phyloP scores from a whole-genome alignment of 2,113 vertebrate genomes.

The Paralichthys olivaceus region DNA sequence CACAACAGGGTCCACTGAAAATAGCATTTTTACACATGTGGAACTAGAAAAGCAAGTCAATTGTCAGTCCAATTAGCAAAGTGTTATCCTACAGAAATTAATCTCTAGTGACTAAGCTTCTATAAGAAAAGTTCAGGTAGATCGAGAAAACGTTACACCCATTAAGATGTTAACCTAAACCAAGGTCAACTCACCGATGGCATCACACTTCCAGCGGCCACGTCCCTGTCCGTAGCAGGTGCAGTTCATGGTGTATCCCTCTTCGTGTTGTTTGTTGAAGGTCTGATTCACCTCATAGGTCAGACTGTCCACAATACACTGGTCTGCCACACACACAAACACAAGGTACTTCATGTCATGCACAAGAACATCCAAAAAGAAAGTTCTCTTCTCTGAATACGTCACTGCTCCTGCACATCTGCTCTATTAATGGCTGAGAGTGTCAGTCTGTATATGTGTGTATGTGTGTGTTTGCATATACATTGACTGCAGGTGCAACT shows the following conservation, averaged over 20 bases:
- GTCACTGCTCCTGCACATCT: slow-evolving; percentile 2
- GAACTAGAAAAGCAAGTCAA: not conserved
- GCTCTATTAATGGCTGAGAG: not conserved
- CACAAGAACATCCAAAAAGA: not conserved
- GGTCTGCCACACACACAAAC: slow-evolving; percentile 82
- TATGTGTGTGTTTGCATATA: not conserved
- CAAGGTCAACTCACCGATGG: slow-evolving; percentile 86
- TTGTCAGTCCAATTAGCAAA: not conserved
- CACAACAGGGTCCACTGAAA: not conserved
- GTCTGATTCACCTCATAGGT: slow-evolving; percentile 96
- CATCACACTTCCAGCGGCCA: slow-evolving; percentile 97
- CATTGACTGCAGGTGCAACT: slow-evolving; percentile 26
- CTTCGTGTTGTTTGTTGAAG: slow-evolving; percentile 93
- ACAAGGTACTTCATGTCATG: not conserved
- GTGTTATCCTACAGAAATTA: not conserved
- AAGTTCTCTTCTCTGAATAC: not conserved
- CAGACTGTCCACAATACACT: slow-evolving; percentile 92
- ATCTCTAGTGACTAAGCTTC: too few relatives aligned
- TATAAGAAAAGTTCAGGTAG: too few relatives aligned
- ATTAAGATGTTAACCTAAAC: not conserved
- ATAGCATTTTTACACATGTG: too few relatives aligned
- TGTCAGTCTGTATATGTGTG: not conserved
- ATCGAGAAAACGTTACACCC: too few relatives aligned
- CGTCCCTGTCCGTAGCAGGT: slow-evolving; percentile 95
- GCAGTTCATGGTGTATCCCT: slow-evolving; percentile 97